Evolutionary conservation across 2,797 vertebrate species (phyloP).

Genomic region (Neopelma chrysocephalum): DNA sequence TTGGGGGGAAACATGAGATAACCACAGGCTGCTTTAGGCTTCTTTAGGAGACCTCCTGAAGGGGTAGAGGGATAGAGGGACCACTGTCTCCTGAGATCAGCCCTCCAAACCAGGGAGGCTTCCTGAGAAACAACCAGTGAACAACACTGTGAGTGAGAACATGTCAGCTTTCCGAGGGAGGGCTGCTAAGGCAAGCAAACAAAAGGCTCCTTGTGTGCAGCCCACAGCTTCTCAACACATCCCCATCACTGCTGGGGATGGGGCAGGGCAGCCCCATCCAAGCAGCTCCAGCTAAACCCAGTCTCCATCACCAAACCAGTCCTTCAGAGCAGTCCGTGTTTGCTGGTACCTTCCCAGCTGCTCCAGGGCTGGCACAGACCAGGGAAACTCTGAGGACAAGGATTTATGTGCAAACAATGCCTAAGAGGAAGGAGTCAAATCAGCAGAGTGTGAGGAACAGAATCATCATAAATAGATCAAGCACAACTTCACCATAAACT

Average conservation of each 20-base stretch:
- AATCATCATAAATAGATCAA: neutral
- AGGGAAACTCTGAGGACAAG: slow-evolving; percentile 26
- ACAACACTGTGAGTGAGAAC: neutral
- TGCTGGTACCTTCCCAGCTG: neutral
- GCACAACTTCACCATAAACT: neutral
- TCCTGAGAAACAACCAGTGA: neutral
- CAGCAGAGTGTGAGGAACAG: neutral
- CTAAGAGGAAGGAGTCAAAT: neutral
- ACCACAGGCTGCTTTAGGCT: neutral
- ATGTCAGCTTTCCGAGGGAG: slow-evolving; percentile 5
- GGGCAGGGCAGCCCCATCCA: neutral
- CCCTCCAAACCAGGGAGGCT: neutral
- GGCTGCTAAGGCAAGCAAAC: slow-evolving; percentile 19
- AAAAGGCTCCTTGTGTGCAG: neutral
- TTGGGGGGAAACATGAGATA: neutral
- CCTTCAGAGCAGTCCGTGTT: neutral
- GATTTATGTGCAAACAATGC: neutral
- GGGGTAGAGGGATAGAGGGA: neutral
- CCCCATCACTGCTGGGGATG: neutral
- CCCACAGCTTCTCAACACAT: neutral
- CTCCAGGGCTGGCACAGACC: slow-evolving; percentile 7
- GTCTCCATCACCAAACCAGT: neutral
- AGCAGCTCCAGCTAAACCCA: neutral
- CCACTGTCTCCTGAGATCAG: neutral
- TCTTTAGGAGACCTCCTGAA: neutral